Conservation (phyloP, 2,113 vertebrate genomes). For the Anguilla japonica region DNA sequence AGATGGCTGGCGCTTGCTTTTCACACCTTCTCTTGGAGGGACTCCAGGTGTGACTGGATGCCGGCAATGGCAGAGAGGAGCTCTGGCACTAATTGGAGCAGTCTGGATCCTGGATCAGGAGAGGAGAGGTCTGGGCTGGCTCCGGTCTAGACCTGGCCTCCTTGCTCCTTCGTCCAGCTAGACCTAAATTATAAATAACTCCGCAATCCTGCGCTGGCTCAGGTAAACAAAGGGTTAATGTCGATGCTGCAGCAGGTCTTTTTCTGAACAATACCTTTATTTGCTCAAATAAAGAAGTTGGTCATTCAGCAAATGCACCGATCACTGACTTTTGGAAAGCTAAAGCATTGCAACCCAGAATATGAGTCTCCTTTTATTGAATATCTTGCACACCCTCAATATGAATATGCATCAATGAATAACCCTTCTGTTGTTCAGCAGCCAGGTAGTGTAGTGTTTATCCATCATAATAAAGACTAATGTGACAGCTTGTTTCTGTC, state of each 20-base stretch:
- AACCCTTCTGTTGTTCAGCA: not conserved
- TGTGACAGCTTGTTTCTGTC: conserved; percentile 20
- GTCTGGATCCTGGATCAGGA: conserved; percentile 17
- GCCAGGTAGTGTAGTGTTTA: conserved; percentile 12
- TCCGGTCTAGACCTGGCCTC: not conserved
- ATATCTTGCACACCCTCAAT: not conserved
- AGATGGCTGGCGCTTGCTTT: not conserved
- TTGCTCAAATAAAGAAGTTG: not conserved
- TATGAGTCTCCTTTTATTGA: not conserved
- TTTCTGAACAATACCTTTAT: not conserved
- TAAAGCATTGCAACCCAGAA: not conserved
- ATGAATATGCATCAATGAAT: not conserved
- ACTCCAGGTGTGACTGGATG: conserved; percentile 24
- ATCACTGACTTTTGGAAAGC: conserved; percentile 6
- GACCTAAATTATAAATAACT: not conserved
- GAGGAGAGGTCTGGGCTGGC: not conserved
- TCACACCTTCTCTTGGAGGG: conserved; percentile 21
- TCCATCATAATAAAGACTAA: conserved; percentile 22
- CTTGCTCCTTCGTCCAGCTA: not conserved
- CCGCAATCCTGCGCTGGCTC: not conserved
- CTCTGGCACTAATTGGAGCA: conserved; percentile 18
- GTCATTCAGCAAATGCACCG: not conserved
- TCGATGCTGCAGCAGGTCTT: not conserved
- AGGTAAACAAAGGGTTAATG: not conserved
- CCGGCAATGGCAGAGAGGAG: conserved; percentile 12